phyloP scores from a whole-genome alignment of 1,140 invertebrate genomes.

The Ridgeia piscesae region DNA sequence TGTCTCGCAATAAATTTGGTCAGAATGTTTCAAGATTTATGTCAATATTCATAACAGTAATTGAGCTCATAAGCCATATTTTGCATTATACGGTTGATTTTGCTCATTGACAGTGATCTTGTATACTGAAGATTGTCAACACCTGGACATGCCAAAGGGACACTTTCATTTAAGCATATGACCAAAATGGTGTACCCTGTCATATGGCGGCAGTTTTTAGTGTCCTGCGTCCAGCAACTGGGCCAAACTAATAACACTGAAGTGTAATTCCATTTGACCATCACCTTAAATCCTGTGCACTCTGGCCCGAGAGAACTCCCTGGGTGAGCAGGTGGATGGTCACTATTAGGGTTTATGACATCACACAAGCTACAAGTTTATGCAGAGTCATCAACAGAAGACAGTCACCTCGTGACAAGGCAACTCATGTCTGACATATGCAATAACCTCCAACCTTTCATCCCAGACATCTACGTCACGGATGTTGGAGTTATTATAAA shows the following conservation, averaged over 20 bases:
- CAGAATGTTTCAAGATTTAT: neutral
- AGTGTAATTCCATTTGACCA: neutral
- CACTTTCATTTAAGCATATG: too few species aligned
- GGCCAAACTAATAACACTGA: neutral
- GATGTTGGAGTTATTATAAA: neutral
- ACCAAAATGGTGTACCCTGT: too few species aligned
- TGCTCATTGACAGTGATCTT: too few species aligned
- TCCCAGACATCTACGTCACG: too few species aligned
- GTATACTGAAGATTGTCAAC: too few species aligned
- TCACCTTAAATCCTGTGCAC: neutral
- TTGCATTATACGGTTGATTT: too few species aligned
- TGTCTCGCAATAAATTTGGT: neutral
- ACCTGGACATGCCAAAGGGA: too few species aligned
- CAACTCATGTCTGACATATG: neutral
- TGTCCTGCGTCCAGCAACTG: neutral
- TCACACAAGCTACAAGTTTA: neutral
- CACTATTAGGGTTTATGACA: neutral
- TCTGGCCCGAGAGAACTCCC: too few species aligned
- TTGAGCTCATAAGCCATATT: too few species aligned
- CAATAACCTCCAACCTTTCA: neutral
- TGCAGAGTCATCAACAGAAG: neutral
- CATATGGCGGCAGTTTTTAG: too few species aligned
- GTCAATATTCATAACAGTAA: neutral
- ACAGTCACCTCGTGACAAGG: neutral
- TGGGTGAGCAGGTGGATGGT: too few species aligned